Percentiles rank a stretch among this genome's conserved stretches.
Conservation (phyloP, 1,140 invertebrate genomes). For the Caenorhabditis inopinata region DNA sequence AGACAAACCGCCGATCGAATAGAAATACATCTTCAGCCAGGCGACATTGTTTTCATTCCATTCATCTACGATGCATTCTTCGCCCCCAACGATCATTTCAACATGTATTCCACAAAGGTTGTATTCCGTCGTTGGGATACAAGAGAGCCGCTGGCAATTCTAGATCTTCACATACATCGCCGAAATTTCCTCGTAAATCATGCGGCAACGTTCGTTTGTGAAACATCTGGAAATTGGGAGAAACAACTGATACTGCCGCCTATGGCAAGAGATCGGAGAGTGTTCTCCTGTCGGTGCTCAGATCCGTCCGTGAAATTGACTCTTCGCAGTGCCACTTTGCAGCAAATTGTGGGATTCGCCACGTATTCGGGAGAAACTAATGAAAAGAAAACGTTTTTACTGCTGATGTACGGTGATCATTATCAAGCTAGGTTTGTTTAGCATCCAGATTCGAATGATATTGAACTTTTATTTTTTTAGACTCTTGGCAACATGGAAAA, state of each 20-base stretch:
- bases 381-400: neutral
- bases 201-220: neutral
- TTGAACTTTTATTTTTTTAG: neutral
- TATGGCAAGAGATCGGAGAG: neutral
- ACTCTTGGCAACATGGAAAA: neutral
- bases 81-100: neutral
- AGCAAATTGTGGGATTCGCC: slow-evolving; percentile 5
- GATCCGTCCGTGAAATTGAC: neutral
- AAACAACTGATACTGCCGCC: neutral
- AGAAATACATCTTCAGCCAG: slow-evolving; percentile 17
- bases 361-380: slow-evolving; percentile 9
- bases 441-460: neutral
- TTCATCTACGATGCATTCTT: slow-evolving; percentile 32
- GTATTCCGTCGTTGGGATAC: slow-evolving; percentile 32
- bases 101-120: slow-evolving; percentile 15
- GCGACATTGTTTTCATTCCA: slow-evolving; percentile 8
- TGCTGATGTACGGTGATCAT: slow-evolving; percentile 9
- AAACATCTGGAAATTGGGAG: slow-evolving; percentile 16
- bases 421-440: neutral
- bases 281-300: neutral
- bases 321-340: neutral
- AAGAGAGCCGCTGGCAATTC: slow-evolving; percentile 11
- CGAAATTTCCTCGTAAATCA: neutral
- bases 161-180: slow-evolving; percentile 32
- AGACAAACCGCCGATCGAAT: neutral